Percentiles rank a stretch among this genome's conserved stretches.
Conservation (phyloP, 2,113 vertebrate species). For the Oreochromis tanganicae region DNA sequence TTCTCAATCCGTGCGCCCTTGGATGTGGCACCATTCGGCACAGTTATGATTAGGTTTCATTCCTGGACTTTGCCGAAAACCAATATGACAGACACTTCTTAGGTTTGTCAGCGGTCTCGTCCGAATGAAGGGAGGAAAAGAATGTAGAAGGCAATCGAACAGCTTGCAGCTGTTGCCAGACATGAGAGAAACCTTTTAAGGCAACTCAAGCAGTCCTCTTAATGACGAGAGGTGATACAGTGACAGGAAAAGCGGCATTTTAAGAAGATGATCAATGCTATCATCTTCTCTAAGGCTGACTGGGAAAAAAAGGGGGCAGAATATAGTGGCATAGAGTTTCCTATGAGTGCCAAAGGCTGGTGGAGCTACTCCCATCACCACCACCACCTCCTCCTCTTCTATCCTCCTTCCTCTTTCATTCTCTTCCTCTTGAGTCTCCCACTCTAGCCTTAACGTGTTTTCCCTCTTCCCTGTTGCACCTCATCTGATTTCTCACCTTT, state of each 20-base stretch:
- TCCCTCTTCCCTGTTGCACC: not conserved
- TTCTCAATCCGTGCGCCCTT: not conserved
- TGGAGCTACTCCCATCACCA: not conserved
- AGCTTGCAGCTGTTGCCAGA: not conserved
- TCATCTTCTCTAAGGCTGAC: slow-evolving; percentile 55
- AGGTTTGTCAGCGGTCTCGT: slow-evolving; percentile 10
- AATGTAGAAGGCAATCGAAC: not conserved
- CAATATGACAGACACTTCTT: not conserved
- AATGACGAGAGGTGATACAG: slow-evolving; percentile 43
- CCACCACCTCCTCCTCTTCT: not conserved
- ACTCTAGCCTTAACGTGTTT: slow-evolving; percentile 10
- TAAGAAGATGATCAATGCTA: slow-evolving; percentile 70
- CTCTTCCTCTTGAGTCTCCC: slow-evolving; percentile 20
- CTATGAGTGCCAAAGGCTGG: slow-evolving; percentile 26
- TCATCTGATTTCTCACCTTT: not conserved
- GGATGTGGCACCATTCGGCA: not conserved
- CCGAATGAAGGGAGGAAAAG: not conserved
- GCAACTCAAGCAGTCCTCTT: slow-evolving; percentile 51
- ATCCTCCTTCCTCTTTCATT: not conserved
- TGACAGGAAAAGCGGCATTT: slow-evolving; percentile 57
- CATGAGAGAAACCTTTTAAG: slow-evolving; percentile 57
- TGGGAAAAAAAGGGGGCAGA: slow-evolving; percentile 4
- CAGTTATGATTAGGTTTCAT: not conserved
- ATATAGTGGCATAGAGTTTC: slow-evolving; percentile 53
- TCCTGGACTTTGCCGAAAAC: not conserved